Conservation (phyloP, 2,797 vertebrate genomes). For the Protosalanx chinensis region DNA sequence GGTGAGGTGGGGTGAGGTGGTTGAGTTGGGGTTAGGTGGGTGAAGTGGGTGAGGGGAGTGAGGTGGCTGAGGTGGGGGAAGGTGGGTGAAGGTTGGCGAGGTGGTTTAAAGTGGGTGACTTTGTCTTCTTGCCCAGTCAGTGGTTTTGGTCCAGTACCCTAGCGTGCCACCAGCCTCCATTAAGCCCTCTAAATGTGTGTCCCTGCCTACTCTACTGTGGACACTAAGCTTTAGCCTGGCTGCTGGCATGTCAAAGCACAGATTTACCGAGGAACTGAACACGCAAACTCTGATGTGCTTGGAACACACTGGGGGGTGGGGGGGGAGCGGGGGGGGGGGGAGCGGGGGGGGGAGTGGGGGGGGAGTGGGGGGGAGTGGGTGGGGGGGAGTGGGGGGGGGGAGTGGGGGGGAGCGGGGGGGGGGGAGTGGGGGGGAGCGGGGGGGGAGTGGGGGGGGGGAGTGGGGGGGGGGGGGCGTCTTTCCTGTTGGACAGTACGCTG, state of each 20-base stretch:
- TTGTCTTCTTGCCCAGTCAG: not conserved
- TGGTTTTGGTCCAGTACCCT: constrained; percentile 33
- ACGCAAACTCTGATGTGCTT: constrained; percentile 48
- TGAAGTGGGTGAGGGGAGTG: no score
- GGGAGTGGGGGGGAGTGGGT: constrained; percentile 32
- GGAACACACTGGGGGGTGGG: constrained; percentile 23
- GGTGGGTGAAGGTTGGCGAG: no score
- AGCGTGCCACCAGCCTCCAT: constrained; percentile 32
- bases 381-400: not conserved
- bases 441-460: constrained; percentile 21
- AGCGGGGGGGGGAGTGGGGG: no score
- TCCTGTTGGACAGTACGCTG: not conserved
- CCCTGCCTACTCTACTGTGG: constrained; percentile 27
- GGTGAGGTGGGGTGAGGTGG: no score
- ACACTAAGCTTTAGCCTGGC: constrained; percentile 55
- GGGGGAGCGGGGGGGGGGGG: not conserved
- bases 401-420: no score
- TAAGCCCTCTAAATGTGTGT: constrained; percentile 53
- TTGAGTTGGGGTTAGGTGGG: no score
- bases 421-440: constrained; percentile 19
- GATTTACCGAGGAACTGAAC: constrained; percentile 47
- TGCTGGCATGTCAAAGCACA: constrained; percentile 53
- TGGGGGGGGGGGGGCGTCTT: not conserved
- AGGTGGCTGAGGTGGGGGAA: no score
- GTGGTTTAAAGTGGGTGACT: constrained; percentile 8